phyloP scores from a whole-genome alignment of 2,113 vertebrate species.

The Collichthys lucidus region DNA sequence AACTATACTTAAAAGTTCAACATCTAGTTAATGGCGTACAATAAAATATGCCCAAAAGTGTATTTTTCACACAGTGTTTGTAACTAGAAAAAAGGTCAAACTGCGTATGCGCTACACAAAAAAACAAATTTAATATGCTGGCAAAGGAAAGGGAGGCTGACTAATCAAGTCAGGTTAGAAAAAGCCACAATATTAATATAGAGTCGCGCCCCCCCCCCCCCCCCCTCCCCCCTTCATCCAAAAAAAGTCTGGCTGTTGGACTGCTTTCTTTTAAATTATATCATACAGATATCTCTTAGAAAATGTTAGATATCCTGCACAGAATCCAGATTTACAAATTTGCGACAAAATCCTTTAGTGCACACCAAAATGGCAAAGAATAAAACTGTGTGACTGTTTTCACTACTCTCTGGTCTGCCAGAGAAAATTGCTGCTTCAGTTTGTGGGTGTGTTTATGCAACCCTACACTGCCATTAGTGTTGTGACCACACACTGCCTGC shows the following conservation, averaged over 20 bases:
- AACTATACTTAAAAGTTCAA: background rate
- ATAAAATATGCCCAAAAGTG: background rate
- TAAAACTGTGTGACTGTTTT: slow-evolving; percentile 38
- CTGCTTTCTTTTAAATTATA: slow-evolving; percentile 32
- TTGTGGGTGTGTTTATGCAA: slow-evolving; percentile 85
- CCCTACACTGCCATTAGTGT: slow-evolving; percentile 85
- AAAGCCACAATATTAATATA: slow-evolving; percentile 60
- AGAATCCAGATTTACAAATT: slow-evolving; percentile 18
- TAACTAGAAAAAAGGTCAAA: background rate
- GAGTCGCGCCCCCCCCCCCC: no score
- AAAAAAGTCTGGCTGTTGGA: slow-evolving; percentile 41
- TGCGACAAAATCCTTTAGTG: slow-evolving; percentile 16
- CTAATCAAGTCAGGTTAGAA: slow-evolving; percentile 41
- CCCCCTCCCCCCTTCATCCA: slow-evolving; percentile 61
- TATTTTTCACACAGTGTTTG: background rate
- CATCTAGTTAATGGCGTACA: background rate
- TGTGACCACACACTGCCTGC: slow-evolving; percentile 80
- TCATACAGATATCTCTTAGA: slow-evolving; percentile 29
- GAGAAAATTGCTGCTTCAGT: slow-evolving; percentile 84
- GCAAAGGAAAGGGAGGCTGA: background rate
- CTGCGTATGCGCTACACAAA: background rate
- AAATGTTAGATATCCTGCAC: slow-evolving; percentile 1
- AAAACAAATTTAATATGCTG: background rate
- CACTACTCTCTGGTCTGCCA: slow-evolving; percentile 74
- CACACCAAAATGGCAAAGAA: slow-evolving; percentile 20